phyloP scores from a whole-genome alignment of 2,113 vertebrate species.

The Bombycilla garrulus region DNA sequence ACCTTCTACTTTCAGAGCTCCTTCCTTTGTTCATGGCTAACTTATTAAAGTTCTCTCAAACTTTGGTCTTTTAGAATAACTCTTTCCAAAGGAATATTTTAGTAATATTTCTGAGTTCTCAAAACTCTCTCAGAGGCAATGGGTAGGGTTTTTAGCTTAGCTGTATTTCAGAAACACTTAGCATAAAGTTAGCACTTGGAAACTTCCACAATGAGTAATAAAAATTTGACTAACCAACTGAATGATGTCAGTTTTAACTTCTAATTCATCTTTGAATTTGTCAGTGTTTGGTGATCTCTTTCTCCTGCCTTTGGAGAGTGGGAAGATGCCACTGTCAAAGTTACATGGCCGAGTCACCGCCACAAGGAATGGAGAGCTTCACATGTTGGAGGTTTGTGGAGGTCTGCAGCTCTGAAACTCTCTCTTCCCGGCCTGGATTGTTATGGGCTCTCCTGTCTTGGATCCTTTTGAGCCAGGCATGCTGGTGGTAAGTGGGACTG shows the following conservation, averaged over 20 bases:
- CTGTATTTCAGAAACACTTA: not conserved
- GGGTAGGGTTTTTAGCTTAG: not conserved
- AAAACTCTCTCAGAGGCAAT: not conserved
- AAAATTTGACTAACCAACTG: not conserved
- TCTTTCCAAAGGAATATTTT: not conserved
- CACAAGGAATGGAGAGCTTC: not conserved
- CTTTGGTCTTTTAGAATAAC: not conserved
- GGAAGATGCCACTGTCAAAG: not conserved
- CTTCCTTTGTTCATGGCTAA: not conserved
- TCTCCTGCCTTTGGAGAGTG: not conserved
- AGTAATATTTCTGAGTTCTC: not conserved
- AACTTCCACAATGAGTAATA: not conserved
- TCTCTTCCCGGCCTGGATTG: not conserved
- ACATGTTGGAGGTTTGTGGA: fast-evolving
- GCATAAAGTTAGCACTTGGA: not conserved
- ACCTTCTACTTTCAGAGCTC: not conserved
- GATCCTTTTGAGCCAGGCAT: not conserved
- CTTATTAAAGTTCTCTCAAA: slow-evolving; percentile 2
- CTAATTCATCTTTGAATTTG: not conserved
- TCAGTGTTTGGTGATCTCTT: not conserved
- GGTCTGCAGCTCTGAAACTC: not conserved
- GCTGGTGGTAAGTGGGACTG: not conserved
- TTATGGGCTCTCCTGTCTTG: not conserved
- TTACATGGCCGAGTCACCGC: not conserved
- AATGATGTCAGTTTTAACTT: not conserved